Conservation (phyloP, 1,140 invertebrate species). For the Magallana ariakensis region DNA sequence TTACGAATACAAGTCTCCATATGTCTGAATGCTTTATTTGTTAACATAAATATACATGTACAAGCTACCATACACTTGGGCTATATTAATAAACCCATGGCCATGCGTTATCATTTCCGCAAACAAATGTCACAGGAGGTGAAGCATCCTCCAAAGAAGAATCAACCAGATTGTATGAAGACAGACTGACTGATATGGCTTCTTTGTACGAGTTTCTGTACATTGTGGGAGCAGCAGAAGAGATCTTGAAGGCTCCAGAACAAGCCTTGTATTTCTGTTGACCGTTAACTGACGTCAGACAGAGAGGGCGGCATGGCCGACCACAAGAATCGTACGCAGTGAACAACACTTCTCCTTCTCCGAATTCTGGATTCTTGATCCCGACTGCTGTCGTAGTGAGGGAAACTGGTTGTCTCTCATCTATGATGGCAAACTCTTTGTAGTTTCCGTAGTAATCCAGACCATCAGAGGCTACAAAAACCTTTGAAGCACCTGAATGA, state of each 20-base stretch:
- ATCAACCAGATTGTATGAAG: not conserved
- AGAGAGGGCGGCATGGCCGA: slow-evolving; percentile 28
- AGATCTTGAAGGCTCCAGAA: slow-evolving; percentile 38
- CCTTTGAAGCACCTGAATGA: slow-evolving; percentile 37
- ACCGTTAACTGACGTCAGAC: slow-evolving; percentile 2
- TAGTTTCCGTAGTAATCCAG: slow-evolving; percentile 47
- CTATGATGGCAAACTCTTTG: slow-evolving; percentile 45
- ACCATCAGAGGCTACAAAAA: slow-evolving; percentile 44
- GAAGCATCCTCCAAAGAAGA: not conserved
- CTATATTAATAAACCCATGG: not conserved
- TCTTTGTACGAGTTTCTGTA: slow-evolving; percentile 15
- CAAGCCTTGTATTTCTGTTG: slow-evolving; percentile 19
- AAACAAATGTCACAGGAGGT: not conserved
- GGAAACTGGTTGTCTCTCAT: slow-evolving; percentile 32
- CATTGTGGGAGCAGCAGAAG: slow-evolving; percentile 40
- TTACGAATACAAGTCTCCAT: too few relatives aligned
- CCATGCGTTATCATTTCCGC: not conserved
- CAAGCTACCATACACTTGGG: too few relatives aligned
- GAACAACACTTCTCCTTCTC: slow-evolving; percentile 36
- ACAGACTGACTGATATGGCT: not conserved
- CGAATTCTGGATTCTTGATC: slow-evolving; percentile 42
- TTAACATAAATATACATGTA: too few relatives aligned
- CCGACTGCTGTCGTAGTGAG: slow-evolving; percentile 40
- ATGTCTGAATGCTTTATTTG: too few relatives aligned
- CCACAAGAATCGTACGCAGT: slow-evolving; percentile 44